phyloP scores from a whole-genome alignment of 2,797 vertebrate genomes.

The Prionace glauca region DNA sequence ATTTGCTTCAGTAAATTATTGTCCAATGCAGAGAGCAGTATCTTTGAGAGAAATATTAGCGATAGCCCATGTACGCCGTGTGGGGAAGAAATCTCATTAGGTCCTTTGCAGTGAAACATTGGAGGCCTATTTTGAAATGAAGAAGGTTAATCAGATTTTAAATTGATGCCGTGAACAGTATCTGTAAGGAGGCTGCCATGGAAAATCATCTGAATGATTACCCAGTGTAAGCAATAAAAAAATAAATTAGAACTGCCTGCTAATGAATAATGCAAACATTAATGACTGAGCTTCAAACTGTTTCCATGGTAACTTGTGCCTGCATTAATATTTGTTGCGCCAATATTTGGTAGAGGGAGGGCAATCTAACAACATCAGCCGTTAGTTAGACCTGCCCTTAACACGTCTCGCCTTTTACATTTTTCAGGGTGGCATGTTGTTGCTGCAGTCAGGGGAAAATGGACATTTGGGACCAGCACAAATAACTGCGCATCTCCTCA shows the following conservation, averaged over 20 bases:
- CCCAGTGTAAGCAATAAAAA: slow-evolving; percentile 26
- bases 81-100: background rate
- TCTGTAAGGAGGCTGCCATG: background rate
- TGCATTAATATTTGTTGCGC: slow-evolving; percentile 14
- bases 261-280: slow-evolving; percentile 24
- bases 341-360: background rate
- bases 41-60: background rate
- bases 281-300: background rate
- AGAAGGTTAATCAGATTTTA: slow-evolving; percentile 32
- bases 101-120: background rate
- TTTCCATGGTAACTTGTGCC: slow-evolving; percentile 3
- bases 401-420: background rate
- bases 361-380: background rate
- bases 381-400: background rate
- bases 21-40: background rate
- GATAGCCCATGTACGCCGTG: no score
- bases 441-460: no score
- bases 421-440: background rate
- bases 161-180: background rate
- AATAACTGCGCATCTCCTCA: background rate
- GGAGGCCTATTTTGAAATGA: background rate
- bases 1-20: background rate
- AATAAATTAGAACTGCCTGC: slow-evolving; percentile 7
- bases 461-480: background rate
- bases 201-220: slow-evolving; percentile 9